Base-by-base conservation (phyloP, 2,888 invertebrate species). In the Nebria brevicollis region DNA sequence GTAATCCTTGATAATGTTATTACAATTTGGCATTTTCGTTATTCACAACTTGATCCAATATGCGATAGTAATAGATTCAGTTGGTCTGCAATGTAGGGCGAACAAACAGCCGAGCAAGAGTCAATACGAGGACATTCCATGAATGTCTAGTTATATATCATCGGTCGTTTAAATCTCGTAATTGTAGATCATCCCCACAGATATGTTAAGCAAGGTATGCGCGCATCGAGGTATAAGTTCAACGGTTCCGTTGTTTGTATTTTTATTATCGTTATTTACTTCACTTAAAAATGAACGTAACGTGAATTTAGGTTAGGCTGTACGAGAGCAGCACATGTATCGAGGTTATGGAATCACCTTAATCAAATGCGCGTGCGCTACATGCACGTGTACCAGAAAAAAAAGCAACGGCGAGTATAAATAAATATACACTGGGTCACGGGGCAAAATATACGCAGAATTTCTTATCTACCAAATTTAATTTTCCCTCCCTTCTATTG, bases 271-370 rank as follows among this genome's bases (percentile, higher is more conserved):
- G 20, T 20, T 20, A 20, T 20, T 20, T 20, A 20, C 20, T 20
- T 20, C 20, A 20, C 20, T 20, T 20, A 20, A 20, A 65, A 79
- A 79, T 79, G 79, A 74, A 79, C 74, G 74, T 75, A 78, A 78
- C 74, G 74, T 66, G 74, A 75, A 79, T 79, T 79, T 79, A 79
- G 79, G 75, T 79, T 79, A 79, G 74, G 79, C 54, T 26, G 65
- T 26, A 13, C 13, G 25, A 26, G 72, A 72, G 26, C 6, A 72
- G 72, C 13, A 65, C 78, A 64, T 78, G 79, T 79, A 79, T 79
- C 70, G 79, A 79, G 79, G 79, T 75, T 79, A 79, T 15, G 75
- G 79, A 75, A 79, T 79, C 75, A 79, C 79, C 79, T 79, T 68
- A 79, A 79, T 79, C 75, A 79, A 75, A 79, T 68, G 54, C 66